Percentiles rank a stretch among this genome's conserved stretches.
These are phyloP conservation scores for Trichomycterus rosablanca DNA, from an alignment of 2,113 vertebrate species.

Conservation along the genomic window DNA sequence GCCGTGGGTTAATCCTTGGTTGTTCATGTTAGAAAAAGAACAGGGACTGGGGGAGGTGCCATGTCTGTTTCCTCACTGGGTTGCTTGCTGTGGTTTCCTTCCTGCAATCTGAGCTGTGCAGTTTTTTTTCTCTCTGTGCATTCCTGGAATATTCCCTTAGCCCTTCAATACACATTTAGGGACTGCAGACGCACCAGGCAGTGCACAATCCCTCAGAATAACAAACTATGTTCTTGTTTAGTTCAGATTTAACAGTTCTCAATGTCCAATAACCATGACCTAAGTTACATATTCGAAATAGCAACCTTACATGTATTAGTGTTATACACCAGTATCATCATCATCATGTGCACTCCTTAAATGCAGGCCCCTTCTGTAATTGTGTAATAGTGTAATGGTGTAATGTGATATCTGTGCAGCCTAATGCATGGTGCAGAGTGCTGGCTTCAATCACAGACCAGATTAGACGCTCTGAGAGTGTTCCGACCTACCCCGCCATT, in stretches of 20 bases:
- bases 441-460: slow-evolving; percentile 6
- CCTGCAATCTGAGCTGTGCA: slow-evolving; percentile 45
- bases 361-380: slow-evolving; percentile 20
- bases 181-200: slow-evolving; percentile 20
- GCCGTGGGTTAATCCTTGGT: neutral
- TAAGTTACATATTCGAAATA: neutral
- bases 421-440: slow-evolving; percentile 24
- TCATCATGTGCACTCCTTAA: no score
- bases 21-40: slow-evolving; percentile 10
- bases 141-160: slow-evolving; percentile 65
- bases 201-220: neutral
- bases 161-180: slow-evolving; percentile 53
- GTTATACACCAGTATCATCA: no score
- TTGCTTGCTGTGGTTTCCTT: slow-evolving; percentile 44
- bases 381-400: slow-evolving; percentile 27
- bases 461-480: slow-evolving; percentile 25
- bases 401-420: slow-evolving; percentile 28
- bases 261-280: neutral
- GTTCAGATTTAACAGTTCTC: neutral
- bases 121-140: slow-evolving; percentile 54
- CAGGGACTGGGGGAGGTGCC: slow-evolving; percentile 7
- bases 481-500: slow-evolving; percentile 3
- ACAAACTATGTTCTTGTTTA: slow-evolving; percentile 20
- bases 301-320: neutral
- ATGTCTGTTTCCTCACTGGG: slow-evolving; percentile 32